These are phyloP conservation scores for Trachemys scripta DNA, from an alignment of 2,113 vertebrate species.

Conservation along the genomic window DNA sequence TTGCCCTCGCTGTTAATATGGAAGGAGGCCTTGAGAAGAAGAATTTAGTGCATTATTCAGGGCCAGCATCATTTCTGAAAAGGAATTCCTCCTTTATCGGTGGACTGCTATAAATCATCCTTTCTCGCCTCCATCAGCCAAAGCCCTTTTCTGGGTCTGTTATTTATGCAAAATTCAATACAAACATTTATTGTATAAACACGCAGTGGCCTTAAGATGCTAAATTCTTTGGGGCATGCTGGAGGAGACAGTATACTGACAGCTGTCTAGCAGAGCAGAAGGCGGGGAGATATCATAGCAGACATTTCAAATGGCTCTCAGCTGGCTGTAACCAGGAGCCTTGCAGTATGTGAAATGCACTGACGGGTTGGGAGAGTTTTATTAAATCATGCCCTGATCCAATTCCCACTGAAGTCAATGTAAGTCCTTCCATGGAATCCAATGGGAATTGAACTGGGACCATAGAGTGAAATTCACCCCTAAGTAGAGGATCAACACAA, in stretches of 20 bases:
- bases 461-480: fast-evolving
- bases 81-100: not conserved
- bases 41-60: fast-evolving
- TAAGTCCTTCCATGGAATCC: not conserved
- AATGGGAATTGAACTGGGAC: fast-evolving
- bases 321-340: not conserved
- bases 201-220: fast-evolving
- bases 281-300: fast-evolving
- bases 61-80: not conserved
- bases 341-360: fast-evolving
- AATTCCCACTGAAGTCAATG: fast-evolving
- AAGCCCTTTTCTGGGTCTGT: not conserved
- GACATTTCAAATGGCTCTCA: not conserved
- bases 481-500: fast-evolving
- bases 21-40: not conserved
- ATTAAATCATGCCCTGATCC: not conserved
- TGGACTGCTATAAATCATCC: not conserved
- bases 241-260: not conserved
- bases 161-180: not conserved
- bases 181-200: not conserved
- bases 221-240: not conserved
- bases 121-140: not conserved
- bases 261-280: not conserved
- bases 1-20: fast-evolving
- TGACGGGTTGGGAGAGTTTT: fast-evolving